Evolutionary conservation across 2,797 vertebrate species (phyloP).

Genomic region (Peromyscus nudipes): DNA sequence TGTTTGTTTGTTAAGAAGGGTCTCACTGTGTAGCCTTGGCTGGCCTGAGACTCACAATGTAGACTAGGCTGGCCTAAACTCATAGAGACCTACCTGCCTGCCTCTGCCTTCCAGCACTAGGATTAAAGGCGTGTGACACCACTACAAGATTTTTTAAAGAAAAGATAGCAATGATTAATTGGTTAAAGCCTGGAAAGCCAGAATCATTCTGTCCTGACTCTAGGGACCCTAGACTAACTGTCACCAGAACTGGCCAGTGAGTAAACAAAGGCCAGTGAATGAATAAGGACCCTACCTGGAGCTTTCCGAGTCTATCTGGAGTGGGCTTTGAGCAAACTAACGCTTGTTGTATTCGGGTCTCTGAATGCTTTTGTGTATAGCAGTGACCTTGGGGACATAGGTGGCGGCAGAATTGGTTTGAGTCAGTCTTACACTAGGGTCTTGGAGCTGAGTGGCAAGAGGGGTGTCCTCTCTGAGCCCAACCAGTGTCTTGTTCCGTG

Average conservation of each 20-base stretch:
- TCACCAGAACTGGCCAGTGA: neutral
- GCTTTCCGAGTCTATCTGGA: neutral
- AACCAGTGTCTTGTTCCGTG: neutral
- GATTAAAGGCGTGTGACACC: neutral
- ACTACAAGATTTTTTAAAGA: neutral
- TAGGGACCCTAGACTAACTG: neutral
- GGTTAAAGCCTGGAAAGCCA: neutral
- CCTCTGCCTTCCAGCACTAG: neutral
- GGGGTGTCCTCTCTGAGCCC: neutral
- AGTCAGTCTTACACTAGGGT: neutral
- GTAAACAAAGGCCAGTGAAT: neutral
- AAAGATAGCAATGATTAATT: neutral
- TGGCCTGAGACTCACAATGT: neutral
- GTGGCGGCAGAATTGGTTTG: neutral
- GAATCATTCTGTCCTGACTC: accelerated
- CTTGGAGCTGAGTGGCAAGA: neutral
- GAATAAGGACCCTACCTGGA: neutral
- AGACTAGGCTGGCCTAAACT: neutral
- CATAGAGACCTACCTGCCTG: neutral
- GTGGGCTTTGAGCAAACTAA: neutral
- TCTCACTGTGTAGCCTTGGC: neutral
- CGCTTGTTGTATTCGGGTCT: accelerated
- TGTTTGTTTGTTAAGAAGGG: neutral
- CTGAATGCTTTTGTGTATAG: neutral
- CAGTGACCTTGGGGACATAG: neutral